Evolutionary conservation across 2,888 invertebrate species (phyloP).

Genomic region (Agrilus biguttatus): DNA sequence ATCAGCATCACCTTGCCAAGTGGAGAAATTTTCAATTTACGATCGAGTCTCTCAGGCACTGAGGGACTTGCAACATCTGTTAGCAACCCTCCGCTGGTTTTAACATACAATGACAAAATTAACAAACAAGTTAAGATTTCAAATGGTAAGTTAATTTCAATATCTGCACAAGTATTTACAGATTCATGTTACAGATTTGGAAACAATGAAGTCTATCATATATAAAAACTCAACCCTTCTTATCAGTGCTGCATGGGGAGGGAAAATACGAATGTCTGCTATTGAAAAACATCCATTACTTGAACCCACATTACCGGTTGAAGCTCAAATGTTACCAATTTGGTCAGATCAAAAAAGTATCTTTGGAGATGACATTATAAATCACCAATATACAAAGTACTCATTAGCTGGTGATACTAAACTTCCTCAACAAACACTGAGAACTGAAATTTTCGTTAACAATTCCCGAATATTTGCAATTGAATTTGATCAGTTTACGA

Average conservation of each 20-base stretch:
- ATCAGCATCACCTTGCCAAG: constrained; percentile 79
- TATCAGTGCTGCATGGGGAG: constrained; percentile 61
- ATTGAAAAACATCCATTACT: constrained; percentile 68
- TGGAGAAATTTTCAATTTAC: constrained; percentile 72
- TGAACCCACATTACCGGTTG: constrained; percentile 72
- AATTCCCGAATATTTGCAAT: constrained; percentile 77
- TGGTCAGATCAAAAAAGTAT: constrained; percentile 73
- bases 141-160: constrained; percentile 29
- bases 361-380: constrained; percentile 59
- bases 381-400: constrained; percentile 69
- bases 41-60: constrained; percentile 61
- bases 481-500: constrained; percentile 83
- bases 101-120: constrained; percentile 29
- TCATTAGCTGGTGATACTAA: constrained; percentile 73
- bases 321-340: constrained; percentile 81
- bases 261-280: constrained; percentile 60
- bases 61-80: constrained; percentile 65
- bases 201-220: constrained; percentile 59
- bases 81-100: constrained; percentile 24
- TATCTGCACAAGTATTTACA: background rate
- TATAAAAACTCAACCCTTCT: constrained; percentile 66
- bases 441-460: constrained; percentile 71
- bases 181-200: constrained; percentile 34
- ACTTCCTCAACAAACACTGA: constrained; percentile 71
- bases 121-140: constrained; percentile 38